Evolutionary conservation across 2,113 vertebrate species (phyloP), one percentile per base, ranked within the genome.

Genomic region (Gorsachius goisagi): DNA sequence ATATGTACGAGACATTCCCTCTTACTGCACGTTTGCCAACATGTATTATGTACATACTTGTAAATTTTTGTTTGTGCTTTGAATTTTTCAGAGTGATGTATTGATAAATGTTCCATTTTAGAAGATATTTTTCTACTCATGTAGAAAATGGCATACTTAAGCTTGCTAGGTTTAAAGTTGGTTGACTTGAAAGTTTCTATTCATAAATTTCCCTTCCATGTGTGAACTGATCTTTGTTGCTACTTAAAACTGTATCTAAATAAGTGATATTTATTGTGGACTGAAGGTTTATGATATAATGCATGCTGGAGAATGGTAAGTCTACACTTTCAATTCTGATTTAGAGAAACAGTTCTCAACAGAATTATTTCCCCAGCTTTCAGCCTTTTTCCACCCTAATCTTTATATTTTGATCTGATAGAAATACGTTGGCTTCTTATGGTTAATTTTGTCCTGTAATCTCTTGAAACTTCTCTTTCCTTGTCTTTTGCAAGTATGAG

Each of bases 301-400:
- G 26, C n/a, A 47, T 37, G 2, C 17, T 85, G 28, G 9, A 82
- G 39, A 44, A 76, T n/a, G 12, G 3, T 45, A 75, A 82, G 14
- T 39, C 32, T 62, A 37, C 75, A 75, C 12, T 73, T 64, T 8
- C 3, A 35, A 32, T 84, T 83, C 32, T 77, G 45, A 55, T 53
- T 73, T 50, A 68, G 6, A 60, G 37, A 75, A 90, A 56, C 15
- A 39, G 3, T 72, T 78, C 11, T 88, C 27, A 60, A 12, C 15
- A 64, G 41, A 55, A 63, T 2, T 56, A 47, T 64, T 91, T 39
- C 18, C 30, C 68, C n/a, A 69, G 9, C 4, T 66, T 62, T 73
- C 63, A 16, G 1, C 10, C 44, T 81, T n/a, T 11, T 10, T 24
- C 6, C 13, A 7, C 4, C 2, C 2, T 18, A 35, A 24, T 60